Evolutionary conservation across 2,797 vertebrate species (phyloP).

Genomic region (Glyptemys insculpta): DNA sequence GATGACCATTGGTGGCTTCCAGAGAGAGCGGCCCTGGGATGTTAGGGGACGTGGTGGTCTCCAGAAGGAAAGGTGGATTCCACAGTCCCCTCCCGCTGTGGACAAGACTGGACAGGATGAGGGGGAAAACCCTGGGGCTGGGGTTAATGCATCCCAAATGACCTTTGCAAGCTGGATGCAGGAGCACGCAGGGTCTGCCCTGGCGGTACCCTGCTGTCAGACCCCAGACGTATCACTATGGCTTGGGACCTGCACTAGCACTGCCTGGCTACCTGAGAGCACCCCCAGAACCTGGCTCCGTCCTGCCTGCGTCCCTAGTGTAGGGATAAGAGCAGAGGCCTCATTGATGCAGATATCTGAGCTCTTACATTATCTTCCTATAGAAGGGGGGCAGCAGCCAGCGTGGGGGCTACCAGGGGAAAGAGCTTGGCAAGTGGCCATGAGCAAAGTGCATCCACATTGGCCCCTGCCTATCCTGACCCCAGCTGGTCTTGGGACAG

Average conservation of each 20-base stretch:
- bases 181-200: background rate
- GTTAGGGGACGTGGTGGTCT: background rate
- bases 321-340: background rate
- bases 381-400: background rate
- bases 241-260: too few species aligned
- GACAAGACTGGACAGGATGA: background rate
- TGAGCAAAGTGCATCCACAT: background rate
- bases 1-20: too few species aligned
- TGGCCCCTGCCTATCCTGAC: background rate
- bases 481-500: background rate
- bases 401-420: background rate
- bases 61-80: background rate
- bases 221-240: background rate
- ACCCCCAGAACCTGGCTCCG: background rate
- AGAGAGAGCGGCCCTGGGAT: background rate
- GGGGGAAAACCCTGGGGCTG: background rate
- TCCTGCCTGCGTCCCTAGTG: accelerated
- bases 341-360: background rate
- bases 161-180: background rate
- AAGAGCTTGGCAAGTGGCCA: background rate
- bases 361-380: background rate
- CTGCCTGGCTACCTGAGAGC: too few species aligned
- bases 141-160: background rate
- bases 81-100: background rate
- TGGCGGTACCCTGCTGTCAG: background rate